A percentile compares a stretch with the other conserved stretches of the same genome.
Conservation (phyloP, 1,140 invertebrate genomes). For the Euschistus heros region DNA sequence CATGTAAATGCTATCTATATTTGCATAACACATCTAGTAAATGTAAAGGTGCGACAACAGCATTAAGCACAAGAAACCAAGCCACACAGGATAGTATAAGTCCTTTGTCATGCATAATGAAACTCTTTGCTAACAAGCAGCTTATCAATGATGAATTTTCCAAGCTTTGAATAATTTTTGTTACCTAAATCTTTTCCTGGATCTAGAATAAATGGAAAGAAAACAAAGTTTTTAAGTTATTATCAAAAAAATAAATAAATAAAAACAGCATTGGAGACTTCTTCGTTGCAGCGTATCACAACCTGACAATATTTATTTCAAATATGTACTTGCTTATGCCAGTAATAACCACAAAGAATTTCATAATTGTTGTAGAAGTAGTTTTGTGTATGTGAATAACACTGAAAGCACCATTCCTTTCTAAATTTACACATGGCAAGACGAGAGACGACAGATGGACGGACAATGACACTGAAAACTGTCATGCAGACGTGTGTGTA, state of each 20-base stretch:
- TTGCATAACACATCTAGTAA: neutral
- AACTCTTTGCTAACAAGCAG: slow-evolving; percentile 26
- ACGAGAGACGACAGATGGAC: slow-evolving; percentile 24
- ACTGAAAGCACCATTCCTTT: slow-evolving; percentile 21
- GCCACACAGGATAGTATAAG: neutral
- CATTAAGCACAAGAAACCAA: slow-evolving; percentile 2
- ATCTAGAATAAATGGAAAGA: slow-evolving; percentile 11
- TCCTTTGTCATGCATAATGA: slow-evolving; percentile 20
- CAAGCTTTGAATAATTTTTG: slow-evolving; percentile 13
- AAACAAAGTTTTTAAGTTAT: slow-evolving; percentile 8
- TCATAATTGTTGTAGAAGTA: slow-evolving; percentile 17
- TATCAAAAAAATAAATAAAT: neutral
- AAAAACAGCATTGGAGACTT: slow-evolving; percentile 4
- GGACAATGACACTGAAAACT: slow-evolving; percentile 23
- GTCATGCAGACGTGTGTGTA: slow-evolving; percentile 32
- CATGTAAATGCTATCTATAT: slow-evolving; percentile 1
- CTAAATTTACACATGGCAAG: slow-evolving; percentile 22
- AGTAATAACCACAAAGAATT: slow-evolving; percentile 19
- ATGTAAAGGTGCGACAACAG: slow-evolving; percentile 8
- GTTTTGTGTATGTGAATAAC: slow-evolving; percentile 5
- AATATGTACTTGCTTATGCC: neutral
- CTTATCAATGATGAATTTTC: slow-evolving; percentile 18
- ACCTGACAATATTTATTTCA: neutral
- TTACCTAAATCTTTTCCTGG: slow-evolving; percentile 16
- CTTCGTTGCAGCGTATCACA: slow-evolving; percentile 3